Base-by-base conservation (phyloP, 92 coral and sea anemone species). In the Montipora capitata region DNA sequence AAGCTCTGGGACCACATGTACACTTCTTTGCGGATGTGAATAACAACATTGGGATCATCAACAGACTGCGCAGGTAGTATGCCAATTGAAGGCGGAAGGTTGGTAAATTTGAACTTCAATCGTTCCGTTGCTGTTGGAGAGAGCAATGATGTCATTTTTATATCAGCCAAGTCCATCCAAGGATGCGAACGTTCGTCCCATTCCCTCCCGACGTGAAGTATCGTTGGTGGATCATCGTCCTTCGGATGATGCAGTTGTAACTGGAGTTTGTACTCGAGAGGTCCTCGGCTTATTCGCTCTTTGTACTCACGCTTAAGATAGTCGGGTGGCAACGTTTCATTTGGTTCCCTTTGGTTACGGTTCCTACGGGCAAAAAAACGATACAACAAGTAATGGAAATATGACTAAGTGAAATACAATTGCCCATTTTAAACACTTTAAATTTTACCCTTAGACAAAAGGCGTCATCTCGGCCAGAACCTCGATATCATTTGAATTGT, bases 171-270 rank as follows among this genome's bases (percentile, higher is more conserved):
- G 85, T 96, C 99, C 3, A 94, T 63, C 99, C 99, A 96, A 1
- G 99, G 99, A 72, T 96, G 98, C 0, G 94, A 88, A 1, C 15
- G 67, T 83, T 94, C 97, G 79, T 94, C 94, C 99, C 99, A 96
- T 41, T 73, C 40, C 48, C 91, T 92, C 10, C 95, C 91, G 17
- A 78, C 75, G 13, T 94, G 95, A 54, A 96, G 87, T 11, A 91
- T 81, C 49, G 90, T 76, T 5, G 93, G 92, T 17, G 94, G 90
- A 68, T 96, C 99, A 40, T 67, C 49, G 7, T 91, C 80, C 4
- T 85, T 70, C 66, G 87, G 87, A 18, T 81, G 83, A 77, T 96
- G 98, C 16, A 94, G 85, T 72, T 94, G 98, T 13, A 96, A 74
- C 67, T 96, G 99, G 40, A 96, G 85, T 35, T 78, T 91, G 89